Evolutionary conservation across 2,888 invertebrate species (phyloP).

Genomic region (Spodoptera littoralis): DNA sequence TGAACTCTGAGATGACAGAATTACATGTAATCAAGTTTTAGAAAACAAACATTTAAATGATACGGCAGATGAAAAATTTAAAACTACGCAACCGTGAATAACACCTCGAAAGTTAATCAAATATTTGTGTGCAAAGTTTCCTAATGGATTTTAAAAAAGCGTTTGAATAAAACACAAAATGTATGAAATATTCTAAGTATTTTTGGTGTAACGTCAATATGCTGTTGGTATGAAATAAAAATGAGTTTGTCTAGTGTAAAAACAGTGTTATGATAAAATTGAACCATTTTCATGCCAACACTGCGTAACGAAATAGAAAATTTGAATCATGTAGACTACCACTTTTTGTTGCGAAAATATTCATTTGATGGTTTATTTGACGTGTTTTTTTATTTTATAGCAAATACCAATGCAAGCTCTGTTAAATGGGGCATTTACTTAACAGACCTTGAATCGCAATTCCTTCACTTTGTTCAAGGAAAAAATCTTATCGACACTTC

Average conservation of each 20-base stretch:
- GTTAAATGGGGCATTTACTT: too few relatives aligned
- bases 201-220: constrained; percentile 30
- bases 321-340: constrained; percentile 7
- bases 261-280: constrained; percentile 29
- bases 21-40: constrained; percentile 10
- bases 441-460: too few relatives aligned
- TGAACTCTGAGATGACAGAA: constrained; percentile 27
- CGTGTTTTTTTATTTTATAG: too few relatives aligned
- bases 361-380: constrained; percentile 4
- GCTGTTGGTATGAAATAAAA: constrained; percentile 13
- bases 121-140: background rate
- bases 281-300: constrained; percentile 15
- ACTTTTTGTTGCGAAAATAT: constrained; percentile 19
- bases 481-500: too few relatives aligned
- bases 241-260: constrained; percentile 18
- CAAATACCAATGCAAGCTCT: too few relatives aligned
- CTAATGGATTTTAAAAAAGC: constrained; percentile 6
- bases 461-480: too few relatives aligned
- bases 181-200: constrained; percentile 10
- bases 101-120: constrained; percentile 1
- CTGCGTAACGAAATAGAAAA: constrained; percentile 41
- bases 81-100: background rate
- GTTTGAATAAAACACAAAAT: background rate
- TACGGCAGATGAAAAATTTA: constrained; percentile 12
- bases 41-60: constrained; percentile 12